phyloP scores from a whole-genome alignment of 2,113 vertebrate species.

The Puffinus mauretanicus region DNA sequence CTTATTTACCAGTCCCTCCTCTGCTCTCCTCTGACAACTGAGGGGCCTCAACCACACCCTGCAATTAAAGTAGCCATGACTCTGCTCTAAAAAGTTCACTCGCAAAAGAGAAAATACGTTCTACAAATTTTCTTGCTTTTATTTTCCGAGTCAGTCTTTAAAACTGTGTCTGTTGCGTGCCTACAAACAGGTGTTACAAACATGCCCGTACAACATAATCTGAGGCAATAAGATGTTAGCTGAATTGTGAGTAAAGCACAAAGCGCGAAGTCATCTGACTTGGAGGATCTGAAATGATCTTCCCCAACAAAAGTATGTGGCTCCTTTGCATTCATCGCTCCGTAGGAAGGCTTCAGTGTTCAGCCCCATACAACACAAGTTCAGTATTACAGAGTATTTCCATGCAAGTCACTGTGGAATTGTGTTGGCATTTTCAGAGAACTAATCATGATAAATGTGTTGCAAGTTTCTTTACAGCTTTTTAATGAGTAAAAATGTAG shows the following conservation, averaged over 20 bases:
- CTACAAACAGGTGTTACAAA: neutral
- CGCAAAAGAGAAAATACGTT: neutral
- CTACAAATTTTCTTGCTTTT: neutral
- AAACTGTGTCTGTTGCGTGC: neutral
- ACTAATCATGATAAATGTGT: constrained; percentile 1
- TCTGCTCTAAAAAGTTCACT: neutral
- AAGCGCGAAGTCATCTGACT: neutral
- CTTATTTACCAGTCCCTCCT: neutral
- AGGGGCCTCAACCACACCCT: neutral
- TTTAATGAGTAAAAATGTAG: neutral
- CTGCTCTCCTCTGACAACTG: neutral
- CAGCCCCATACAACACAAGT: neutral
- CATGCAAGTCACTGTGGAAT: neutral
- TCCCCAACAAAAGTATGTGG: neutral
- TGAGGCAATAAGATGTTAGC: neutral
- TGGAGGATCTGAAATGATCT: neutral
- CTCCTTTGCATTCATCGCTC: neutral
- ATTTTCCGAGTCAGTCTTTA: neutral
- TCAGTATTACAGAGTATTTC: neutral
- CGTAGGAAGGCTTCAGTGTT: accelerated
- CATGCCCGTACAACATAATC: neutral
- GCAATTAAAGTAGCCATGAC: neutral
- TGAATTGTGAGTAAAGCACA: neutral
- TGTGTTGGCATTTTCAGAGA: constrained; percentile 10
- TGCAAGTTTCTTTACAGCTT: neutral